phyloP scores from a whole-genome alignment of 2,797 vertebrate genomes.

The Chaunax sp. region DNA sequence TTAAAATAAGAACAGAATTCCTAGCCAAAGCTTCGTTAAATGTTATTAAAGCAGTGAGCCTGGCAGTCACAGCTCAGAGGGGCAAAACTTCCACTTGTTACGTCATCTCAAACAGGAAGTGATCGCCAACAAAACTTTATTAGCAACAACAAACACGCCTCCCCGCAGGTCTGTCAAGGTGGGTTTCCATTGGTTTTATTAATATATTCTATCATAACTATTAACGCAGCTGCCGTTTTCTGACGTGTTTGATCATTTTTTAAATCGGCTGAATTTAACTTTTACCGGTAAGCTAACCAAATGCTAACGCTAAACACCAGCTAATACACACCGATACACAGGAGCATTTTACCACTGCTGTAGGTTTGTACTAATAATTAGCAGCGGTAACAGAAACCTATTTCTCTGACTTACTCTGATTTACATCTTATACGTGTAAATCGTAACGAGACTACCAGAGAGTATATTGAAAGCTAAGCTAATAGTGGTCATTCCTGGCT shows the following conservation, averaged over 20 bases:
- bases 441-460: accelerated
- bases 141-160: conserved; percentile 40
- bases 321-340: no score
- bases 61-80: background rate
- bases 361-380: background rate
- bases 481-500: conserved; percentile 30
- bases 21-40: background rate
- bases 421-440: no score
- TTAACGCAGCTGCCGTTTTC: no score
- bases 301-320: background rate
- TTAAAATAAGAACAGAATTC: background rate
- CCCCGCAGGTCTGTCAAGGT: background rate
- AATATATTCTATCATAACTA: no score
- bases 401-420: accelerated
- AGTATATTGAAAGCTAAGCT: background rate
- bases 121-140: conserved; percentile 38
- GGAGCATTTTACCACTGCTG: background rate
- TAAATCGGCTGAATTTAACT: no score
- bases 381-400: accelerated
- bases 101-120: conserved; percentile 60
- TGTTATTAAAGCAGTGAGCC: background rate
- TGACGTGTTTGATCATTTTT: background rate
- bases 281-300: conserved; percentile 19
- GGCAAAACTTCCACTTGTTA: no score
- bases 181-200: background rate